Evolutionary conservation across 2,888 invertebrate genomes (phyloP), one percentile per base, ranked within the genome.

Genomic region (Dryobota labecula): DNA sequence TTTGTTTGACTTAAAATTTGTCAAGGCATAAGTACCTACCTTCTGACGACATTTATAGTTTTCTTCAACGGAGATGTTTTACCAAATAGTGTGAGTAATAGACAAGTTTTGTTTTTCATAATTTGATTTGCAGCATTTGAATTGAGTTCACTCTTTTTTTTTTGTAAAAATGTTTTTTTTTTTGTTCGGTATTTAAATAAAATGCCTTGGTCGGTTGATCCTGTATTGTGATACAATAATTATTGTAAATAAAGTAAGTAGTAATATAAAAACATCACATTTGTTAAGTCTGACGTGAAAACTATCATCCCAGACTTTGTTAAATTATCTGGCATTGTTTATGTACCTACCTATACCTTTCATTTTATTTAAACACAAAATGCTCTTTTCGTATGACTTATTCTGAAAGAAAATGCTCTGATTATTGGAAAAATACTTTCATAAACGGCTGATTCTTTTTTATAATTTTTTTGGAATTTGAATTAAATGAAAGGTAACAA

Each of bases 211-310:
- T 57, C 20, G 24, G 30, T 70, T 47, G 70, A 88, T 88, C 83
- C 88, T 86, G 87, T 87, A 91, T 90, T 94, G 94, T 94, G 94
- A 94, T 94, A 94, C 89, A 89, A 82, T 84, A 88, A 82, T 85
- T 85, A 90, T 84, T 90, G 90, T 91, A 89, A 89, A 91, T 91
- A 90, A 75, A 84, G 53, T 78, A 75, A 56, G 64, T 84, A 80
- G n/a, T 84, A 82, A 69, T 69, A 69, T 71, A 76, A 61, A 73
- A 76, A 84, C 78, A 80, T 84, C 84, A 83, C 81, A 81, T 78
- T 63, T 79, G 74, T 78, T 82, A 73, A 80, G 78, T 81, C 78
- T 77, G 78, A 83, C n/a, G 51, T 47, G 45, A 54, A 68, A 66
- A 64, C 51, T 57, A 67, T 60, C 61, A 69, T 47, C 45, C 61